Evolutionary conservation across 53 echinoderm and acorn worm species (phyloP), one percentile per base, ranked within the genome.

Genomic region (Mesocentrotus franciscanus): DNA sequence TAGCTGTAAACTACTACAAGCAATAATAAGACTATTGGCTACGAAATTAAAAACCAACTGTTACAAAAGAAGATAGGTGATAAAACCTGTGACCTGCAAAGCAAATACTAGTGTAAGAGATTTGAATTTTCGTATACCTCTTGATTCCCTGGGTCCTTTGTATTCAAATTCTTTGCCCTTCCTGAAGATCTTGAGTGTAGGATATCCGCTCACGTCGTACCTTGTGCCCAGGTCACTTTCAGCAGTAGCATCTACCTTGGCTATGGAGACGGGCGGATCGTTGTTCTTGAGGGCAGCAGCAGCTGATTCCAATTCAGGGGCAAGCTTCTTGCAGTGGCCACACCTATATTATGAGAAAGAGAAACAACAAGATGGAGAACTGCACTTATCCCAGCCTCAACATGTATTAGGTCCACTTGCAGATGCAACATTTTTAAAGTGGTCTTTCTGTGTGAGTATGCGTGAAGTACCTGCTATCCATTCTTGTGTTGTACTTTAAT

Each of bases 301-400:
- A 24, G 98, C 98, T 16, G 92, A 95, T 74, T 99, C 98, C 30
- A 95, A 94, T 91, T 99, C 99, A 49, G 98, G 98, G 34, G 98
- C 99, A 4, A 99, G 60, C 34, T 97, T 96, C 84, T 99, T 99
- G 94, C 99, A 99, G 85, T 99, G 98, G 27, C 98, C 99, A 95
- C 99, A 99, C 99, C 99, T 99, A 27, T 6, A 75, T 20, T 1
- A 62, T 36, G 35, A 20, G 42, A 42, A 89, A 89, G 13, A 24
- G 22, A 24, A 39, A n/a, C 7, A 16, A 22, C 36, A 11, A 36
- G 55, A 34, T 35, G 34, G 16, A 49, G 11, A 84, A 78, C 5
- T 71, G 9, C 18, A 22, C 10, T 71, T 71, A n/a, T n/a, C n/a
- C 24, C 71, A 71, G 8, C 71, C 0, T 26, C 8, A 71, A 71